Conservation (phyloP, 2,797 vertebrate genomes). For the Pipistrellus pipistrellus region DNA sequence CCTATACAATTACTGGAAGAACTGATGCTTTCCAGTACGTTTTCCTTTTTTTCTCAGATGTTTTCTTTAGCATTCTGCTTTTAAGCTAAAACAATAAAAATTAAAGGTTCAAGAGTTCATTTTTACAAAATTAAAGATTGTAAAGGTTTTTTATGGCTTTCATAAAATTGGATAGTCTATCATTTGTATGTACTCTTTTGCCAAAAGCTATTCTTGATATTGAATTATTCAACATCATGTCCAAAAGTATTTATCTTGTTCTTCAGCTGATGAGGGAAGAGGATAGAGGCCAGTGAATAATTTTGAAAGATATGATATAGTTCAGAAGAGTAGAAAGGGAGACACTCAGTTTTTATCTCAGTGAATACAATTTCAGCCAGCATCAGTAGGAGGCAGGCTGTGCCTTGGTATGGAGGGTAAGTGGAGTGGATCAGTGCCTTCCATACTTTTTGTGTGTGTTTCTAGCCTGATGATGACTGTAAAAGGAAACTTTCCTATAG, state of each 20-base stretch:
- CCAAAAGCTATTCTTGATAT: not conserved
- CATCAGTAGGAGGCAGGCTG: slow-evolving; percentile 8
- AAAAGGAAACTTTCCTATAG: not conserved
- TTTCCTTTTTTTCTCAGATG: not conserved
- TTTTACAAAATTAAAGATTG: not conserved
- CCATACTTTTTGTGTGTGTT: not conserved
- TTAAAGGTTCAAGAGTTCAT: not conserved
- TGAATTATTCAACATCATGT: not conserved
- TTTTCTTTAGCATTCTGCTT: not conserved
- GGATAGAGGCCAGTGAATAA: not conserved
- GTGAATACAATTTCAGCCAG: not conserved
- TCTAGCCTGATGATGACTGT: not conserved
- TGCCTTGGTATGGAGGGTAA: not conserved
- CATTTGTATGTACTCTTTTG: not conserved
- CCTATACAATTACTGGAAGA: not conserved
- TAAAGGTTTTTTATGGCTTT: not conserved
- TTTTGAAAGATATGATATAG: not conserved
- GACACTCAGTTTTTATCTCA: not conserved
- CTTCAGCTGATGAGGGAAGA: not conserved
- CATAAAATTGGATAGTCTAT: not conserved
- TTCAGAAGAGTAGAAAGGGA: not conserved
- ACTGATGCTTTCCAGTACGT: not conserved
- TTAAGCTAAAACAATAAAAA: not conserved
- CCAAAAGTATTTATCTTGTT: not conserved
- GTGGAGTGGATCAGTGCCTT: not conserved